These are phyloP conservation scores for Tupaia tana DNA, from an alignment of 2,113 vertebrate genomes.

Conservation along the genomic window DNA sequence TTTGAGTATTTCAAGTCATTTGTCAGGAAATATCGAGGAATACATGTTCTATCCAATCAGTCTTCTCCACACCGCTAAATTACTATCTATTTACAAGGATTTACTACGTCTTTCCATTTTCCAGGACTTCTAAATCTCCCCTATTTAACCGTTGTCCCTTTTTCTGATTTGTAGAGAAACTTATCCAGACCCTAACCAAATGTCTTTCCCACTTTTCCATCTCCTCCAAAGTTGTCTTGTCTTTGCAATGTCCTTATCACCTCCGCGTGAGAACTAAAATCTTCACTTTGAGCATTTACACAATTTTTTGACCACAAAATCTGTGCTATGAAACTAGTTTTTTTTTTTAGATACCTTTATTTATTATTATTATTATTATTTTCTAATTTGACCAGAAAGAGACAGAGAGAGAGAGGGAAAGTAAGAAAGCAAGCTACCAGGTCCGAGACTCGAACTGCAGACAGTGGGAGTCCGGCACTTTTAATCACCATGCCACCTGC, in stretches of 20 bases:
- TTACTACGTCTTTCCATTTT: background rate
- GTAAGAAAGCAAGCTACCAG: too few relatives aligned
- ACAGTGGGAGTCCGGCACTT: too few relatives aligned
- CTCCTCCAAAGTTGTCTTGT: accelerated
- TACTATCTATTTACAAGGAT: background rate
- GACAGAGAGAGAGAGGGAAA: too few relatives aligned
- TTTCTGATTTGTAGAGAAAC: background rate
- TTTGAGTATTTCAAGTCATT: background rate
- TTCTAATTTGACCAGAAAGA: too few relatives aligned
- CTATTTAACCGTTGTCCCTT: too few relatives aligned
- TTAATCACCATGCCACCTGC: too few relatives aligned
- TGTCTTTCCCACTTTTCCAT: background rate
- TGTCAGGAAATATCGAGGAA: background rate
- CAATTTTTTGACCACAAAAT: too few relatives aligned
- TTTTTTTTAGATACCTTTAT: too few relatives aligned
- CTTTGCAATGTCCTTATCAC: background rate
- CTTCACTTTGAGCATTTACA: background rate
- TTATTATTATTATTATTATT: too few relatives aligned
- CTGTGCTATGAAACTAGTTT: background rate
- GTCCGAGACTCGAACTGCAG: too few relatives aligned
- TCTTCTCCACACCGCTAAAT: background rate
- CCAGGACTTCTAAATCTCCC: background rate
- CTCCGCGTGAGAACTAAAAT: accelerated
- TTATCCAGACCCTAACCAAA: background rate
- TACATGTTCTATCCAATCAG: too few relatives aligned